Percentiles rank a stretch among this genome's conserved stretches.
Evolutionary conservation across 2,797 vertebrate species (phyloP).

Genomic region (Poeciliopsis turneri): DNA sequence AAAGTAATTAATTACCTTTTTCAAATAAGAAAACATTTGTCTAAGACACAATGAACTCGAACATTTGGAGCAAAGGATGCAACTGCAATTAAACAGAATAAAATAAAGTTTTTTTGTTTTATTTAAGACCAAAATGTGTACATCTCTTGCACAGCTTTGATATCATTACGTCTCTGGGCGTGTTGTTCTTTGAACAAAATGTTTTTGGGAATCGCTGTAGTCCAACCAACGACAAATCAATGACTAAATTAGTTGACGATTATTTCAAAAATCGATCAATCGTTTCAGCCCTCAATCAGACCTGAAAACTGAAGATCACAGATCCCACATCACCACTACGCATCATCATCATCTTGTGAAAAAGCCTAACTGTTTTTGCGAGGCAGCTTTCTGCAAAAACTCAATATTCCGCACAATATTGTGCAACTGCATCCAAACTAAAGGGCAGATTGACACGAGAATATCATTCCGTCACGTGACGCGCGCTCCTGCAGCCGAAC

Average conservation of each 20-base stretch:
- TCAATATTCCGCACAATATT: slow-evolving; percentile 34
- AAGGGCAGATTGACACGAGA: slow-evolving; percentile 45
- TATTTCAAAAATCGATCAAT: background rate
- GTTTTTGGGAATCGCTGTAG: background rate
- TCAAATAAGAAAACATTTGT: background rate
- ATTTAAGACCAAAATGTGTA: background rate
- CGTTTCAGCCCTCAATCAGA: background rate
- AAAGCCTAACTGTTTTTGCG: background rate
- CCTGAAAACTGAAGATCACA: background rate
- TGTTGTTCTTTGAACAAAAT: too few relatives aligned
- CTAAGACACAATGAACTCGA: background rate
- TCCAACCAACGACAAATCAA: background rate
- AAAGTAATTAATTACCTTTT: background rate
- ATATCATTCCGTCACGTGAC: slow-evolving; percentile 41
- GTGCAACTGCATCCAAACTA: slow-evolving; percentile 50
- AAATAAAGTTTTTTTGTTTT: background rate
- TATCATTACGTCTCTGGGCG: too few relatives aligned
- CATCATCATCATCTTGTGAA: background rate
- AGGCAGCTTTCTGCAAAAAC: slow-evolving; percentile 14
- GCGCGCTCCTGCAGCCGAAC: slow-evolving; percentile 37
- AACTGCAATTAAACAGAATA: background rate
- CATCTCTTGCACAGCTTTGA: too few relatives aligned
- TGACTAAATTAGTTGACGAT: background rate
- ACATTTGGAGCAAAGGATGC: background rate
- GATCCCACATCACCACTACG: background rate